Evolutionary conservation across 2,888 invertebrate genomes (phyloP), one percentile per base, ranked within the genome.

Genomic region (Muschampia staudingeri): DNA sequence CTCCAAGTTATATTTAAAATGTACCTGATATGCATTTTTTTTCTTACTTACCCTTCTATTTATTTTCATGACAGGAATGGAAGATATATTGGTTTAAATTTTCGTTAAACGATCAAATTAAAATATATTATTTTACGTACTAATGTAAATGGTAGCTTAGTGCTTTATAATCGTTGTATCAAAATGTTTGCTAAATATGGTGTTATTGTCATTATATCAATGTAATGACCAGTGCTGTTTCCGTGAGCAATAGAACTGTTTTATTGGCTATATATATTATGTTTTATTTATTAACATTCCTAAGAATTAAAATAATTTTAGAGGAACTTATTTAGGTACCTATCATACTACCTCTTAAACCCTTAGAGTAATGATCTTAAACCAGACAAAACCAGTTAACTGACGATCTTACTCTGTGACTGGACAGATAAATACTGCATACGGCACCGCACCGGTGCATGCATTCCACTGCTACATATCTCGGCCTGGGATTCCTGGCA

Each of bases 181-280:
- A 44, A 52, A 72, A 73, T 80, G 61, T 82, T 78, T 76, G 80
- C 73, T 75, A 78, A 76, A 73, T 75, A 81, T 76, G 81, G 61
- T 83, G 78, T 83, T 70, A 40, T 70, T 40, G 61, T 61, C 61
- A 40, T 70, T 80, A 82, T 78, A 75, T 65, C 78, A 82, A 80
- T 80, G 82, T 86, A 82, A 84, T 84, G 88, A 90, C 89, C 89
- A 89, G 88, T 88, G 89, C 86, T 87, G 83, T 87, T 37, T 86
- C 88, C 87, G 87, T 84, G 86, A 83, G 88, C 89, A 91, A 93
- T 90, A 91, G 89, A 91, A 88, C 86, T 90, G 89, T 91, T 90
- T 85, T 88, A 86, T 76, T 84, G 76, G 56, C 82, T 78, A 48
- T 61, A 37, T 61, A 70, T 65, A 70, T 65, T 84, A 75, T 84